Evolutionary conservation across 2,113 vertebrate species (phyloP).

Genomic region (Aramus guarauna): DNA sequence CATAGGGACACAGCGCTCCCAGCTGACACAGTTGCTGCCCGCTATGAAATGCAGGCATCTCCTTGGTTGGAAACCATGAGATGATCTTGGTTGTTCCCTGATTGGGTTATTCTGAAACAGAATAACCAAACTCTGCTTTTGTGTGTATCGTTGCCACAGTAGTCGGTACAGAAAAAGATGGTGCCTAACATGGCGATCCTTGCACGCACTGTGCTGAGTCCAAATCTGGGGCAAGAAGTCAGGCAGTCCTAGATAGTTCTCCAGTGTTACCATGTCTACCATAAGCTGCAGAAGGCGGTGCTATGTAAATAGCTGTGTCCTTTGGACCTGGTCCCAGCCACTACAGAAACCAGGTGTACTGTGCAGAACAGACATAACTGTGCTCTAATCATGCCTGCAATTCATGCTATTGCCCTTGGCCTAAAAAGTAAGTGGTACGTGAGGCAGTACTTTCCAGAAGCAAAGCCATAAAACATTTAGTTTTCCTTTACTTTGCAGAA

Average conservation of each 20-base stretch:
- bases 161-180: neutral
- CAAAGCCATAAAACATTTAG: neutral
- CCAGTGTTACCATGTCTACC: neutral
- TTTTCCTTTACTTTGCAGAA: neutral
- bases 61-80: neutral
- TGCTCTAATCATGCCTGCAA: neutral
- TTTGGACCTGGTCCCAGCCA: neutral
- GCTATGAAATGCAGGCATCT: neutral
- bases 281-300: neutral
- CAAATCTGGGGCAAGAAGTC: neutral
- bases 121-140: neutral
- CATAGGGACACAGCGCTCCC: neutral
- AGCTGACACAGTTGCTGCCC: neutral
- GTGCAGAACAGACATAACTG: neutral
- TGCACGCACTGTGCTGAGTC: neutral
- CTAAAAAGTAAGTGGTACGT: neutral
- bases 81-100: neutral
- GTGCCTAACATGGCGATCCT: fast-evolving
- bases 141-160: neutral
- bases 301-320: neutral
- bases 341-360: neutral
- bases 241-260: neutral
- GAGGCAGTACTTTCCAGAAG: neutral
- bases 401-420: neutral
- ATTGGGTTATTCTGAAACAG: neutral